Conservation (phyloP, 2,888 invertebrate genomes). For the Eristalis arbustorum region DNA sequence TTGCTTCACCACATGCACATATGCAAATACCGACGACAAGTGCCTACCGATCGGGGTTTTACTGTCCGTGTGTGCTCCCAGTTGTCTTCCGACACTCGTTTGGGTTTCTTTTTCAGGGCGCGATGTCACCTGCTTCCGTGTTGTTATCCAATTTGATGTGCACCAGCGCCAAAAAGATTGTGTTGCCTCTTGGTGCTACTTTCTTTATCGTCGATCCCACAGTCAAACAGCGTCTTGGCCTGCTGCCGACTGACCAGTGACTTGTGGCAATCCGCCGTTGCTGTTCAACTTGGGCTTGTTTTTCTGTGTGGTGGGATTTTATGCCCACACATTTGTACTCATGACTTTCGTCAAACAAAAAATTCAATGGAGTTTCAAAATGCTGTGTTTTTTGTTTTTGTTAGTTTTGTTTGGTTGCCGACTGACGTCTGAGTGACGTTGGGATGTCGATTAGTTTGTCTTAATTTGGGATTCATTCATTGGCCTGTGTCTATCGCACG, state of each 20-base stretch:
- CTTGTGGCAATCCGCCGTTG: background rate
- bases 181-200: conserved; percentile 34
- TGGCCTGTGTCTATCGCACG: conserved; percentile 36
- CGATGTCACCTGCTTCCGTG: conserved; percentile 59
- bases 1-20: conserved; percentile 1
- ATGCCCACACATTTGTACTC: conserved; percentile 34
- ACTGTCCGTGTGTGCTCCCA: background rate
- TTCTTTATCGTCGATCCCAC: conserved; percentile 49
- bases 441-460: conserved; percentile 29
- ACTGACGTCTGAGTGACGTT: conserved; percentile 38
- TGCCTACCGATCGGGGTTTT: background rate
- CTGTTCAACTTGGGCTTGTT: conserved; percentile 9
- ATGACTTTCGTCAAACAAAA: conserved; percentile 53
- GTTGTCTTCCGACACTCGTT: background rate
- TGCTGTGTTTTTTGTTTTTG: conserved; percentile 11
- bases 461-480: conserved; percentile 40
- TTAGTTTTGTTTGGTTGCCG: conserved; percentile 1
- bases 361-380: conserved; percentile 59
- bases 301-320: conserved; percentile 20
- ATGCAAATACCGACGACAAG: conserved; percentile 2
- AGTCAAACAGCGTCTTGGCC: background rate
- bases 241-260: background rate
- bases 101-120: conserved; percentile 5
- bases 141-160: conserved; percentile 47
- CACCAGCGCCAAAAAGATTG: conserved; percentile 22